Conservation (phyloP, 1,140 invertebrate genomes). For the Euura lappo region DNA sequence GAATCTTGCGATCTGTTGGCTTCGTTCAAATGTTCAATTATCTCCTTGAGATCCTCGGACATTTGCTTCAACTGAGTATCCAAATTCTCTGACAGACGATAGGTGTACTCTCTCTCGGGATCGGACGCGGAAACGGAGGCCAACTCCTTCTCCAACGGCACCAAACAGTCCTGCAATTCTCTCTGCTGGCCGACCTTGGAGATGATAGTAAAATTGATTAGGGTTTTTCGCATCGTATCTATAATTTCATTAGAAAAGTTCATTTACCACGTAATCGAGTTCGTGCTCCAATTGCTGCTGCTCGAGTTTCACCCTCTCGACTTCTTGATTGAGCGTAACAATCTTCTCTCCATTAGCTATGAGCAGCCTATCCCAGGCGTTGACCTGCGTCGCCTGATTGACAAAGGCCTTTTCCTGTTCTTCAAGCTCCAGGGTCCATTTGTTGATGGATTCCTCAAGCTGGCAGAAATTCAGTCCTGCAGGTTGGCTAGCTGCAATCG, state of each 20-base stretch:
- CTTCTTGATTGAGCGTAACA: constrained; percentile 80
- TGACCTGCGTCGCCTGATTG: constrained; percentile 93
- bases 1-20: constrained; percentile 83
- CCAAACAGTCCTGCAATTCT: constrained; percentile 87
- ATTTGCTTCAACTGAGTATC: constrained; percentile 93
- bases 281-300: constrained; percentile 91
- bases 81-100: constrained; percentile 86
- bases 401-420: constrained; percentile 94
- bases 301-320: constrained; percentile 86
- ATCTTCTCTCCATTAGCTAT: constrained; percentile 94
- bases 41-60: constrained; percentile 93
- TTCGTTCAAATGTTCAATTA: constrained; percentile 93
- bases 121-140: constrained; percentile 76
- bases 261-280: constrained; percentile 85
- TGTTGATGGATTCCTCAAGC: constrained; percentile 92
- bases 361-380: constrained; percentile 91
- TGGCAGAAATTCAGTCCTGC: constrained; percentile 82
- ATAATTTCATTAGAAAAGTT: neutral
- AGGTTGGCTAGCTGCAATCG: constrained; percentile 51
- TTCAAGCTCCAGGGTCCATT: constrained; percentile 93
- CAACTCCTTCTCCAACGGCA: constrained; percentile 84
- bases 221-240: neutral
- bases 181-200: constrained; percentile 78
- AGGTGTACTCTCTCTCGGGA: constrained; percentile 85
- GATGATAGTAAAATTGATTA: neutral